phyloP scores from a whole-genome alignment of 2,113 vertebrate genomes.

The Coregonus clupeaformis region DNA sequence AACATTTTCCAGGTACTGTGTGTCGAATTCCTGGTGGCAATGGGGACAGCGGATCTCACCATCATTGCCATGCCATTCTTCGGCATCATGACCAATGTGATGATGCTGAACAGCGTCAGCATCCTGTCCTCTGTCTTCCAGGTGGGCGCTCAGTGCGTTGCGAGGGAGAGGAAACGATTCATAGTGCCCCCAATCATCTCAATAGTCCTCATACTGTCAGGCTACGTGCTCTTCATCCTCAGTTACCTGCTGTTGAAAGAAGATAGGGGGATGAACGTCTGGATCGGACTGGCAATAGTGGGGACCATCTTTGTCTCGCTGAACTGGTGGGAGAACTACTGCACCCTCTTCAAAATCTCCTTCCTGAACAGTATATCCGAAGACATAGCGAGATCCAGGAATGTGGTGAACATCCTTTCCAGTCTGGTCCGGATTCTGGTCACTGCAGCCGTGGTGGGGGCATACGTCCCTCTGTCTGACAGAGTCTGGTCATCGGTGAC shows the following conservation, averaged over 20 bases:
- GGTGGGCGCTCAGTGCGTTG: conserved; percentile 8
- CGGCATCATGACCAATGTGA: conserved; percentile 53
- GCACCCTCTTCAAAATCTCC: conserved; percentile 37
- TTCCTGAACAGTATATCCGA: conserved; percentile 36
- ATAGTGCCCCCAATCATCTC: conserved; percentile 37
- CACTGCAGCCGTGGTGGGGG: conserved; percentile 58
- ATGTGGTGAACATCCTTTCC: conserved; percentile 57
- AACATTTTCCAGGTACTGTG: conserved; percentile 28
- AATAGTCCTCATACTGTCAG: conserved; percentile 49
- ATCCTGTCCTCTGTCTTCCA: conserved; percentile 39
- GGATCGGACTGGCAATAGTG: conserved; percentile 59
- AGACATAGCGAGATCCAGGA: conserved; percentile 50
- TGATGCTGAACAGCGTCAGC: conserved; percentile 48
- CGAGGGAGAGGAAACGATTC: conserved; percentile 40
- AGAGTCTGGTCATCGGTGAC: conserved; percentile 53
- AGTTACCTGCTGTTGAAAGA: conserved; percentile 35
- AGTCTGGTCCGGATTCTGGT: conserved; percentile 56
- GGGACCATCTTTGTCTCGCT: conserved; percentile 59
- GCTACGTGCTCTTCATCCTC: conserved; percentile 50
- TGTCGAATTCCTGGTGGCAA: conserved; percentile 38
- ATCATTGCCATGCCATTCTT: conserved; percentile 53
- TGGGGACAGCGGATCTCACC: conserved; percentile 42
- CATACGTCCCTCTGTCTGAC: conserved; percentile 50
- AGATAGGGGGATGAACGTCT: conserved; percentile 7
- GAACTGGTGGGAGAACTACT: conserved; percentile 72